A percentile compares a stretch with the other conserved stretches of the same genome.
Conservation (phyloP, 2,797 vertebrate species). For the Sebastes trivittatus region DNA sequence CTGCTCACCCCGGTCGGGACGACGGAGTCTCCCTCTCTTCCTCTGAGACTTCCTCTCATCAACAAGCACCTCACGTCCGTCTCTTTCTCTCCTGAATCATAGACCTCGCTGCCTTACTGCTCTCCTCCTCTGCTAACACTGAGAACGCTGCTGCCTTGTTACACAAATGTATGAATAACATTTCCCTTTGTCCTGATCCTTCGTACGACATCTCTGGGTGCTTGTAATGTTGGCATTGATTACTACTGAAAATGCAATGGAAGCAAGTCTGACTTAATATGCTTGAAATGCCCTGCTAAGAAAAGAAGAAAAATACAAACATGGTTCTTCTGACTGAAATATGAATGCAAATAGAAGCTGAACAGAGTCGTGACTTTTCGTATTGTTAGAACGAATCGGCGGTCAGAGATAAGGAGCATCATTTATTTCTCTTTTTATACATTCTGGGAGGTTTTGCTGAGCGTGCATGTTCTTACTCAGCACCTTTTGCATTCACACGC, state of each 20-base stretch:
- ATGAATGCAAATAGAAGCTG: not conserved
- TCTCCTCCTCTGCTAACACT: not conserved
- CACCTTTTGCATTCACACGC: not conserved
- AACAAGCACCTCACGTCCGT: constrained; percentile 22
- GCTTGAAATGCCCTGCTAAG: not conserved
- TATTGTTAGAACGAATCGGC: constrained; percentile 1
- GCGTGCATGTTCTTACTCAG: not conserved
- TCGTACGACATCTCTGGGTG: not conserved
- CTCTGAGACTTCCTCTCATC: constrained; percentile 27
- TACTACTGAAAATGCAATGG: not conserved
- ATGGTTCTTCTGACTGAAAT: not conserved
- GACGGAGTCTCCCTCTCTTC: constrained; percentile 5
- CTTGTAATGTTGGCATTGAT: not conserved
- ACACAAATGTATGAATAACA: constrained; percentile 18
- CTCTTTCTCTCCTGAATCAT: constrained; percentile 14
- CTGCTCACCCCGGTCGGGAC: not conserved
- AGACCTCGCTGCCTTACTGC: constrained; percentile 1
- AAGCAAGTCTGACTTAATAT: not conserved
- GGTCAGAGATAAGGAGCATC: constrained; percentile 1
- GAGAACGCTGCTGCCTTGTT: constrained; percentile 14
- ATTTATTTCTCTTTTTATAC: not conserved
- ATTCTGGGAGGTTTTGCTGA: constrained; percentile 24
- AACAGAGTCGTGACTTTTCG: not conserved
- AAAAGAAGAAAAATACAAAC: not conserved
- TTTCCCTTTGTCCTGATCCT: constrained; percentile 3